Evolutionary conservation across 2,113 vertebrate species (phyloP).

Genomic region (Pantherophis guttatus): DNA sequence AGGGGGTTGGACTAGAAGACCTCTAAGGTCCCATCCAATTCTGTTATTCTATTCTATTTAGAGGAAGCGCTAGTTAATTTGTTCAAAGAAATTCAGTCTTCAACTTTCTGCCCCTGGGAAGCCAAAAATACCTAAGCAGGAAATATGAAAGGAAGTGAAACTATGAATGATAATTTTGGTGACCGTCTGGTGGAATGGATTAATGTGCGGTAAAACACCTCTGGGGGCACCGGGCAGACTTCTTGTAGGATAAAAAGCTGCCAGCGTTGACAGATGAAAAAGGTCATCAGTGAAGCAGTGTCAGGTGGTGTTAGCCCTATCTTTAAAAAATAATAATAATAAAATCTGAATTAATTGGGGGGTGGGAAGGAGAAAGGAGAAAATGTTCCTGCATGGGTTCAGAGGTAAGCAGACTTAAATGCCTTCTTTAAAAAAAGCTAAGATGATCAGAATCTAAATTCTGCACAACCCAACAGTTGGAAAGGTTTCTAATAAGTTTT

Average conservation of each 20-base stretch:
- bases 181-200: constrained; percentile 74
- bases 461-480: constrained; percentile 1
- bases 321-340: background rate
- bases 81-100: constrained; percentile 73
- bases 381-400: constrained; percentile 1
- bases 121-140: constrained; percentile 72
- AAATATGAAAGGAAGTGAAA: constrained; percentile 77
- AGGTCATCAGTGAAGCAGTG: constrained; percentile 68
- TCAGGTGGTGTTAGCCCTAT: constrained; percentile 61
- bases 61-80: constrained; percentile 63
- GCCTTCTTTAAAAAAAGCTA: constrained; percentile 11
- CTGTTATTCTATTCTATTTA: too few relatives aligned
- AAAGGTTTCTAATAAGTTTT: constrained; percentile 27
- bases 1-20: too few relatives aligned
- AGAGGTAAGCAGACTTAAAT: constrained; percentile 1
- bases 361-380: constrained; percentile 12
- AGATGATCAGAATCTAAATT: constrained; percentile 25
- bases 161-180: constrained; percentile 79
- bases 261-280: constrained; percentile 75
- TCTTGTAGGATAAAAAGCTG: constrained; percentile 72
- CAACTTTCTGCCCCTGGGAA: constrained; percentile 72
- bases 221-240: constrained; percentile 69
- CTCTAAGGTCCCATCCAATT: too few relatives aligned
- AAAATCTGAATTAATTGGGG: constrained; percentile 65
- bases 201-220: constrained; percentile 68